Evolutionary conservation across 2,888 invertebrate species (phyloP).

Genomic region (Diogma glabrata): DNA sequence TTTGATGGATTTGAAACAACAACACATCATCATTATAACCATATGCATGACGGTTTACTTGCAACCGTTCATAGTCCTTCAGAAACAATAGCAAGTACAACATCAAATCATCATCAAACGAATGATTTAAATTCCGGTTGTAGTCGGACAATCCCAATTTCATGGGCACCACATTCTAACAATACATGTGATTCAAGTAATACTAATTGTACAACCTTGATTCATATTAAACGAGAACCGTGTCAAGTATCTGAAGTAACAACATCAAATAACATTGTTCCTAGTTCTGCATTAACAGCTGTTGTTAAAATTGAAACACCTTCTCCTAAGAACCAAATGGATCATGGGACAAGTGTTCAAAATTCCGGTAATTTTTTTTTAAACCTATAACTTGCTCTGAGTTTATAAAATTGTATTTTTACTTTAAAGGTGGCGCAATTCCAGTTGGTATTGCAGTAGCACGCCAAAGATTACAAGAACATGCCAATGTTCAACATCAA

Average conservation of each 20-base stretch:
- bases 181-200: background rate
- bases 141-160: constrained; percentile 22
- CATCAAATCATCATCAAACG: constrained; percentile 11
- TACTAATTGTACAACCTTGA: constrained; percentile 23
- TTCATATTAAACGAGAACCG: constrained; percentile 36
- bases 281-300: constrained; percentile 25
- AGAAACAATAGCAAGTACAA: constrained; percentile 14
- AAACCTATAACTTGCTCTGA: background rate
- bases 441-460: constrained; percentile 80
- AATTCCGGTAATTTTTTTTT: constrained; percentile 17
- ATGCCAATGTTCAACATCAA: constrained; percentile 25
- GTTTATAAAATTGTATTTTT: background rate
- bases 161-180: constrained; percentile 21
- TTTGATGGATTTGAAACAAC: constrained; percentile 12
- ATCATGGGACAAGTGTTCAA: constrained; percentile 16
- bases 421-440: constrained; percentile 43
- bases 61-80: constrained; percentile 6
- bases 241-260: constrained; percentile 37
- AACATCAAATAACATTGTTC: constrained; percentile 32
- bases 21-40: constrained; percentile 7
- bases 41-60: constrained; percentile 1
- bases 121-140: constrained; percentile 19
- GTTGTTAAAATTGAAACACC: constrained; percentile 35
- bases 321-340: constrained; percentile 27
- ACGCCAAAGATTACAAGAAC: constrained; percentile 51